phyloP scores from a whole-genome alignment of 2,797 vertebrate species.

The Emydoidea blandingii region DNA sequence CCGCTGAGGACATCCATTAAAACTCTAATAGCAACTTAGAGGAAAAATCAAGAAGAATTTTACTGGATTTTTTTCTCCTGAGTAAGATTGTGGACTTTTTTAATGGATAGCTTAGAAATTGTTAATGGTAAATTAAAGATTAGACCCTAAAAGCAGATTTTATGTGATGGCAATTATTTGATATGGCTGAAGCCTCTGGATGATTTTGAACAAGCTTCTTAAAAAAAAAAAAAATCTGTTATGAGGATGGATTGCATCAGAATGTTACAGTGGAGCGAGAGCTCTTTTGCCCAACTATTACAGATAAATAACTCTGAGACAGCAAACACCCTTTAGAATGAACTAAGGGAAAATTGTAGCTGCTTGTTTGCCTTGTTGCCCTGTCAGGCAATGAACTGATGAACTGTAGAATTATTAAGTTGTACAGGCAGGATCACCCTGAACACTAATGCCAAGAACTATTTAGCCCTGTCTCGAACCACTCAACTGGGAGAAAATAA shows the following conservation, averaged over 20 bases:
- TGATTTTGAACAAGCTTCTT: conserved; percentile 13
- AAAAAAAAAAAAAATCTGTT: background rate
- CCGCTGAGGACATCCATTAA: conserved; percentile 48
- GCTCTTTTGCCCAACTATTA: background rate
- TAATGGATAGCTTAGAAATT: conserved; percentile 49
- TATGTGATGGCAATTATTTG: conserved; percentile 40
- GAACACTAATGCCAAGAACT: conserved; percentile 41
- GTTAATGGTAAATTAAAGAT: conserved; percentile 48
- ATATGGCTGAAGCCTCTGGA: conserved; percentile 38
- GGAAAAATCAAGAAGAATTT: background rate
- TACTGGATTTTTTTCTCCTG: background rate
- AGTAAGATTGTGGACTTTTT: background rate
- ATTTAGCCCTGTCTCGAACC: conserved; percentile 49
- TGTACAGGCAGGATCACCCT: conserved; percentile 16
- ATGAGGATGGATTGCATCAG: background rate
- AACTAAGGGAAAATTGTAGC: conserved; percentile 15
- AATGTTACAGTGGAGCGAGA: background rate
- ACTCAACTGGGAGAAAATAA: conserved; percentile 1
- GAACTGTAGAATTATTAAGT: conserved; percentile 29
- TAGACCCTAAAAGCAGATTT: conserved; percentile 33
- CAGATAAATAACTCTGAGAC: conserved; percentile 9
- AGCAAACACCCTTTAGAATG: conserved; percentile 20
- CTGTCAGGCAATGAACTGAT: conserved; percentile 39
- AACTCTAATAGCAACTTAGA: conserved; percentile 9
- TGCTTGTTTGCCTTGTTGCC: conserved; percentile 4